Conservation (phyloP, 2,797 vertebrate species). For the Chanos chanos region DNA sequence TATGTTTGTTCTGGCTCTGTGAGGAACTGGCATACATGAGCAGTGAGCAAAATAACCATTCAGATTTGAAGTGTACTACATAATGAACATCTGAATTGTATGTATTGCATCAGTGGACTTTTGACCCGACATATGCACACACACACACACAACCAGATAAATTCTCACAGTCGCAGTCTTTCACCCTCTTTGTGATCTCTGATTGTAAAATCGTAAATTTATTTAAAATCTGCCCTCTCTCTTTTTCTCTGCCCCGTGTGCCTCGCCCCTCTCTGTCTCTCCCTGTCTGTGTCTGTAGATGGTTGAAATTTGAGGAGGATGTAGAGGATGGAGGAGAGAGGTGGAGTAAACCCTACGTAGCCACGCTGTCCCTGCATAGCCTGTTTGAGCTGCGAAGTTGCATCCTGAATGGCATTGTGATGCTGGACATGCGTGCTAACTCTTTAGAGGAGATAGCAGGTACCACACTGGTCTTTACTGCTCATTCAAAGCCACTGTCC, state of each 20-base stretch:
- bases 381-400: slow-evolving; percentile 96
- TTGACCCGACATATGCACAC: too few relatives aligned
- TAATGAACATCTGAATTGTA: too few relatives aligned
- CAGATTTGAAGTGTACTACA: too few relatives aligned
- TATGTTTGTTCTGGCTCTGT: too few relatives aligned
- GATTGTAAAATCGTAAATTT: too few relatives aligned
- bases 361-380: slow-evolving; percentile 93
- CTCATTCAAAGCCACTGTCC: too few relatives aligned
- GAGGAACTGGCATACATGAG: too few relatives aligned
- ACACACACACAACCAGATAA: not conserved
- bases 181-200: not conserved
- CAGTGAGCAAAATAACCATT: too few relatives aligned
- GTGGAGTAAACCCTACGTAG: slow-evolving; percentile 98
- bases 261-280: too few relatives aligned
- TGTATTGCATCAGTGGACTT: too few relatives aligned
- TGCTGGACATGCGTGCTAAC: slow-evolving; percentile 96
- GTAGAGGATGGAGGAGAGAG: slow-evolving; percentile 97
- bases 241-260: not conserved
- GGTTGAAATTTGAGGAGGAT: slow-evolving; percentile 98
- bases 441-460: slow-evolving; percentile 84
- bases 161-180: not conserved
- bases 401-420: slow-evolving; percentile 93
- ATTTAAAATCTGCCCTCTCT: not conserved
- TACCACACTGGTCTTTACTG: too few relatives aligned
- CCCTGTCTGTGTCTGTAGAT: slow-evolving; percentile 69